Base-by-base conservation (phyloP, 1,140 invertebrate species). In the Nebria ingens region DNA sequence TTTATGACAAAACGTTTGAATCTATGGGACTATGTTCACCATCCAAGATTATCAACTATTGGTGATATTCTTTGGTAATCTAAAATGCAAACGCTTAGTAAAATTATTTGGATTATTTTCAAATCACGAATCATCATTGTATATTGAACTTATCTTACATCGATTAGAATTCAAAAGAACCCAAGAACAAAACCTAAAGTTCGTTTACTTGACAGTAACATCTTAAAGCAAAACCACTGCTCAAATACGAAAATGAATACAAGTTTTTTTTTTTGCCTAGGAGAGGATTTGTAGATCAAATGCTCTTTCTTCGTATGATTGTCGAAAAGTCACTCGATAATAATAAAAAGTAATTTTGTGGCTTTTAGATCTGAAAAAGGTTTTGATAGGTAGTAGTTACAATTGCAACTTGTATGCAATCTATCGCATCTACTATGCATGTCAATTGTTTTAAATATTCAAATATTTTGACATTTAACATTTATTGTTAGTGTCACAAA, bases 161-260 rank as follows among this genome's bases (percentile, higher is more conserved):
- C n/a, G 25, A n/a, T 9, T 9, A n/a, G n/a, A 34, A 34, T 34
- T 34, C 25, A 34, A 9, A 6, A n/a, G 25, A 34, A 34, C 6
- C n/a, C 6, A 34, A 9, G n/a, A 34, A 34, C n/a, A 6, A 34
- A 34, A 34, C 6, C 25, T 6, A n/a, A 34, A 6, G n/a, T 34
- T 34, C 25, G 25, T 9, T n/a, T n/a, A n/a, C n/a, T n/a, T 9
- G n/a, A 34, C 6, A 34, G 6, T n/a, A 9, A 34, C 6, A 34
- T 34, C 25, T 9, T 17, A n/a, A 9, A 6, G 17, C 6, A 17
- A 6, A 49, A 49, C 4, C 42, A 17, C 9, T 49, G 17, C 13
- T 49, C 17, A 25, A 56, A 13, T 53, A 38, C 23, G 51, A 56
- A 52, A 53, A n/a, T n/a, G n/a, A n/a, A n/a, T n/a, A n/a, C n/a